These are phyloP conservation scores for Tinamus major DNA, from an alignment of 2,797 vertebrate genomes.

Conservation along the genomic window DNA sequence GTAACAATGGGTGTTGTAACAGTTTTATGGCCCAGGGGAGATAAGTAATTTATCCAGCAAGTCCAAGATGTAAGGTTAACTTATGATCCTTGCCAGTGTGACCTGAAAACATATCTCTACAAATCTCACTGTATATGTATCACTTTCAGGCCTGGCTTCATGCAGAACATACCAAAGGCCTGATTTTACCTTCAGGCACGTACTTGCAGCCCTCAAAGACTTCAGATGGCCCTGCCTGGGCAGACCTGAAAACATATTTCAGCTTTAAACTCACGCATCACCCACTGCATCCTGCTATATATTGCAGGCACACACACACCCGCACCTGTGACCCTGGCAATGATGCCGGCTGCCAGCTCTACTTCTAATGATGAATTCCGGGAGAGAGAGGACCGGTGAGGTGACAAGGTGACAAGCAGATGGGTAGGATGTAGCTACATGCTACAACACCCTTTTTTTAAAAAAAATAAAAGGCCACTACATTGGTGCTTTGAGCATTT, in stretches of 20 bases:
- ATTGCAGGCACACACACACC: not conserved
- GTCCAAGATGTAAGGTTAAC: not conserved
- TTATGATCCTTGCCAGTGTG: not conserved
- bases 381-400: rapidly evolving
- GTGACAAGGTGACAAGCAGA: not conserved
- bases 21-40: not conserved
- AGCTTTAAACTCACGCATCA: not conserved
- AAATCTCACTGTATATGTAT: not conserved
- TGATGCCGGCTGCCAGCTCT: rapidly evolving
- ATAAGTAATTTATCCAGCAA: not conserved
- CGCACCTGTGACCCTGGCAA: not conserved
- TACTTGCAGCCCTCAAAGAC: not conserved
- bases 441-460: not conserved
- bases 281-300: not conserved
- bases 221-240: not conserved
- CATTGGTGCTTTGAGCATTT: not conserved
- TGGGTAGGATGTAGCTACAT: not conserved
- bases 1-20: not conserved
- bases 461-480: not conserved
- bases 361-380: not conserved
- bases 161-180: not conserved
- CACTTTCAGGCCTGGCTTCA: not conserved
- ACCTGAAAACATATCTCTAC: not conserved
- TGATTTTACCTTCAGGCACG: not conserved
- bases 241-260: not conserved